Percentiles rank a stretch among this genome's conserved stretches.
Conservation (phyloP, 2,113 vertebrate genomes). For the Equus quagga region DNA sequence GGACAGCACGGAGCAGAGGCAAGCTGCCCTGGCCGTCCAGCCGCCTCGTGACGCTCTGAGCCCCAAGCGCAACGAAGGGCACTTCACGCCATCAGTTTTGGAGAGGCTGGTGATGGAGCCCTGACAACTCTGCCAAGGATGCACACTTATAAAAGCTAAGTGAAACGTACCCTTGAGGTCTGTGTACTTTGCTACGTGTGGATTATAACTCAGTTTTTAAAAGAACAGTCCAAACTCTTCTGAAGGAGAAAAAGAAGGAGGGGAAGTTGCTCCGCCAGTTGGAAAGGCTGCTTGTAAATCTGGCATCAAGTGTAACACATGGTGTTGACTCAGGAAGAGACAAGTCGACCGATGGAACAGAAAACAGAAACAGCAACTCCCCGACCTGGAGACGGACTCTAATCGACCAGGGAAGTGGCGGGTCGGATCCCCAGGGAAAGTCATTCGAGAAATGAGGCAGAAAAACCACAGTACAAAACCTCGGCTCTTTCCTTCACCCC, state of each 20-base stretch:
- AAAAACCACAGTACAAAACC: neutral
- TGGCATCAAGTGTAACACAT: neutral
- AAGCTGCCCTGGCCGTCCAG: fast-evolving
- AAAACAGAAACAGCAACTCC: neutral
- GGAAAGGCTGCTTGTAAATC: neutral
- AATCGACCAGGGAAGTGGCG: fast-evolving
- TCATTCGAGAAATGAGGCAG: neutral
- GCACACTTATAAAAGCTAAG: too few species aligned
- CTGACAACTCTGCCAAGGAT: too few species aligned
- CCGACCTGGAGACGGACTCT: neutral
- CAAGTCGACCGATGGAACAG: neutral
- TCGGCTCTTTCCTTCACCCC: neutral
- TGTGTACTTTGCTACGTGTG: neutral
- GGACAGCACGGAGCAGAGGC: fast-evolving
- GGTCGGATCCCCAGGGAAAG: neutral
- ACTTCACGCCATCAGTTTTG: too few species aligned
- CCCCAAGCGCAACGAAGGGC: neutral
- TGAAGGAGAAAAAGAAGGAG: neutral
- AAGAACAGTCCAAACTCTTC: neutral
- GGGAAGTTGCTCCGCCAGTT: fast-evolving
- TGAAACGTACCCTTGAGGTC: neutral
- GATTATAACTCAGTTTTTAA: neutral
- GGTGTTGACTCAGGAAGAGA: neutral
- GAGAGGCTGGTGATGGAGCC: too few species aligned
- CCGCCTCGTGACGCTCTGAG: neutral